Percentiles rank a stretch among this genome's conserved stretches.
phyloP scores from a whole-genome alignment of 2,888 invertebrate genomes.

The Tyria jacobaeae region DNA sequence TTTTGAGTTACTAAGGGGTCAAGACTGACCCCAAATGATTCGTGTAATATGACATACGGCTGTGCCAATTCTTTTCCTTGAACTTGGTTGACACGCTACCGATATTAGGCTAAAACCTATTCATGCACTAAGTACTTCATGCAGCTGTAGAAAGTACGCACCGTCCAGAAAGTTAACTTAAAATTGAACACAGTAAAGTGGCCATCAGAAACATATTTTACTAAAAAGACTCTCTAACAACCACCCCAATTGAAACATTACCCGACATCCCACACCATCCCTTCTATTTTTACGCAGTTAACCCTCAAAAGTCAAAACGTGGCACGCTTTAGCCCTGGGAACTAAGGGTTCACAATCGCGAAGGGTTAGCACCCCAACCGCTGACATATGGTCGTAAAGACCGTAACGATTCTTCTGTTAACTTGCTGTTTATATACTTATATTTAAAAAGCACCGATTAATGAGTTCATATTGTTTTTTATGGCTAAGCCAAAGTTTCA shows the following conservation, averaged over 20 bases:
- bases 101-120: too few relatives aligned
- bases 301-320: conserved; percentile 48
- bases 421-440: conserved; percentile 19
- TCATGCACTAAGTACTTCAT: too few relatives aligned
- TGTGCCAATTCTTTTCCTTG: too few relatives aligned
- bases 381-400: conserved; percentile 53
- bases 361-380: conserved; percentile 47
- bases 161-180: not conserved
- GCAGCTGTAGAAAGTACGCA: too few relatives aligned
- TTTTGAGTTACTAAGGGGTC: too few relatives aligned
- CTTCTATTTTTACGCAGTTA: conserved; percentile 35
- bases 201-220: conserved; percentile 8
- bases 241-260: conserved; percentile 48
- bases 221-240: conserved; percentile 11
- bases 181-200: not conserved
- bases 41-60: too few relatives aligned
- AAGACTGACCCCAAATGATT: too few relatives aligned
- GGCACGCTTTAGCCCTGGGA: conserved; percentile 61
- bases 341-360: conserved; percentile 50
- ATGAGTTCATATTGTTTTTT: too few relatives aligned
- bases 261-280: conserved; percentile 39
- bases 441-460: conserved; percentile 17
- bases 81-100: too few relatives aligned
- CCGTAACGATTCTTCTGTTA: conserved; percentile 30
- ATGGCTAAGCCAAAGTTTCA: too few relatives aligned